These are phyloP conservation scores for Tapera naevia DNA, from an alignment of 2,797 vertebrate species.

Conservation along the genomic window DNA sequence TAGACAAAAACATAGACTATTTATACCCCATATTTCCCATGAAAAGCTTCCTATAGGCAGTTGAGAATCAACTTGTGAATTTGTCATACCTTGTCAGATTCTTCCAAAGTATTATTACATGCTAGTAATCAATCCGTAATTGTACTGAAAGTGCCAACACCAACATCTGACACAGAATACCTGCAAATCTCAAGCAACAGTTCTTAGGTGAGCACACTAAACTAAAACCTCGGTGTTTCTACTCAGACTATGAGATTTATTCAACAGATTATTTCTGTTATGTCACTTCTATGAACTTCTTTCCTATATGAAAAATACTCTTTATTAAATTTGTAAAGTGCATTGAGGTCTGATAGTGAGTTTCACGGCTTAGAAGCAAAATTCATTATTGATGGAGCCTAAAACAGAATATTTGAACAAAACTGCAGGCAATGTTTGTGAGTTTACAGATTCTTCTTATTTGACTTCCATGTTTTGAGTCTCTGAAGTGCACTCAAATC, in stretches of 20 bases:
- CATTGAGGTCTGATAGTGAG: not conserved
- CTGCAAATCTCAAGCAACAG: not conserved
- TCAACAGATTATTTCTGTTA: not conserved
- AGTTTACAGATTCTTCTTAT: not conserved
- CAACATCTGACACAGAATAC: not conserved
- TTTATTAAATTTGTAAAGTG: not conserved
- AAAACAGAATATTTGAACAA: not conserved
- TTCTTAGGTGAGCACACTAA: not conserved
- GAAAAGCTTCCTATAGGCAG: not conserved
- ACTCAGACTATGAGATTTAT: not conserved
- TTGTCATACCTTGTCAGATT: not conserved
- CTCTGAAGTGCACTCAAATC: not conserved
- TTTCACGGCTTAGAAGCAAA: not conserved
- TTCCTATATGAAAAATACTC: not conserved
- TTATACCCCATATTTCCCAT: not conserved
- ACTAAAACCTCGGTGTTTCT: not conserved
- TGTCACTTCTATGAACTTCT: not conserved
- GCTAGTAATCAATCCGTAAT: not conserved
- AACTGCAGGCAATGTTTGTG: not conserved
- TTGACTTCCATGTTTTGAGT: not conserved
- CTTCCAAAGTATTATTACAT: not conserved
- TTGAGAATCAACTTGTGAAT: not conserved
- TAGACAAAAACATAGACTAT: not conserved
- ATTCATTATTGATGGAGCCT: not conserved
- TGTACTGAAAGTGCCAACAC: not conserved